Evolutionary conservation across 2,797 vertebrate species (phyloP), one percentile per base, ranked within the genome.

Genomic region (Rhadinocentrus ornatus): DNA sequence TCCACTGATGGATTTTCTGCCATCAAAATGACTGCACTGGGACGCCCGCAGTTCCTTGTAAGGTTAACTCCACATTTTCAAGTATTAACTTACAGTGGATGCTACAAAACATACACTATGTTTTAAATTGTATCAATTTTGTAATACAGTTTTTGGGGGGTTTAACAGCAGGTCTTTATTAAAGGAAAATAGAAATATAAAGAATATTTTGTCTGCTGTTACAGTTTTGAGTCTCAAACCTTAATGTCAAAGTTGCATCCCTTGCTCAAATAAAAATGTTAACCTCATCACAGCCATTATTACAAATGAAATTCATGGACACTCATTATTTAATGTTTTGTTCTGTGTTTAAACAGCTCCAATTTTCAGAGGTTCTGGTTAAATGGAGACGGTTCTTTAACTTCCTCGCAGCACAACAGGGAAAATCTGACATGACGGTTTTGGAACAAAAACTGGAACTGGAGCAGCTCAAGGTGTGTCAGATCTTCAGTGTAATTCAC

Each of bases 31-130:
- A 98, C 97, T 0, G 96, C 97, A 0, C 80, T 99, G 65, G 97
- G 96, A 64, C 95, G 97, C 41, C 98, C 97, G 1, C 97, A 98
- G 88, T 98, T 99, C 89, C 91, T 99, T 82, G 98, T 99, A 92
- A 92, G 93, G 88, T 54, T 10, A 58, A 55, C 39, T 46, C 62
- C 27, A 52, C 13, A 3, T 31, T 3, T 31, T 44, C 12, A 4
- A 20, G 39, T 70, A 29, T 71, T 12, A 34, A 46, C 18, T 15
- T 0, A 50, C 27, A 46, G 9, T 2, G 52, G n/a, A 58, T 16
- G 8, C 58, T 24, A 8, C 16, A 54, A 20, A 15, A 26, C 55
- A 48, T 55, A 50, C 22, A 66, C 39, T 48, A 39, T 27, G 8
- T 22, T 10, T 4, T 26, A 4, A 75, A 34, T 59, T 1, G 18